Percentiles rank a stretch among this genome's conserved stretches.
phyloP scores from a whole-genome alignment of 2,797 vertebrate species.

The Smutsia temminckii region DNA sequence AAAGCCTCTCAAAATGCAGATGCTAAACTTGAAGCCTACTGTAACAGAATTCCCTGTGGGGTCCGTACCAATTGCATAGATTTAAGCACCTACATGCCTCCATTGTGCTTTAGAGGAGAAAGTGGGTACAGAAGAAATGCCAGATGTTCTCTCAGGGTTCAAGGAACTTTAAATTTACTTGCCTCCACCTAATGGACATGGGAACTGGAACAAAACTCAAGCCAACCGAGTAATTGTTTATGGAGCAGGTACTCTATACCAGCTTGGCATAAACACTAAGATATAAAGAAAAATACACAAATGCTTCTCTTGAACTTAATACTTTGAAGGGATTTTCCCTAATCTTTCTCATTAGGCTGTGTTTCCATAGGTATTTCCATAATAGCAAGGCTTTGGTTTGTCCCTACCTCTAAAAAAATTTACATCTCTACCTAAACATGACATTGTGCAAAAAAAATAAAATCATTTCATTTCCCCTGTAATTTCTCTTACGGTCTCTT shows the following conservation, averaged over 20 bases:
- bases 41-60: neutral
- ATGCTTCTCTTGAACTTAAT: neutral
- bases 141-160: neutral
- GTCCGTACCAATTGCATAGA: neutral
- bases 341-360: neutral
- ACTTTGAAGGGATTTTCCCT: neutral
- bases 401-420: neutral
- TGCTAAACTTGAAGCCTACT: neutral
- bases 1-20: neutral
- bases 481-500: neutral
- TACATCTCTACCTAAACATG: neutral
- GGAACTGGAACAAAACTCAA: neutral
- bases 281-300: neutral
- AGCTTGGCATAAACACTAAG: neutral
- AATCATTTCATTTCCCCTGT: neutral
- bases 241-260: neutral
- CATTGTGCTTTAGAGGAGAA: neutral
- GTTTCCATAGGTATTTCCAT: neutral
- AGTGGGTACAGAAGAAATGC: neutral
- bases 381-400: neutral
- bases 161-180: neutral
- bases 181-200: neutral
- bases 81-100: neutral
- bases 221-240: neutral
- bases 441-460: conserved; percentile 22